Evolutionary conservation across 92 coral and sea anemone genomes (phyloP).

Genomic region (Bergia puertoricense): DNA sequence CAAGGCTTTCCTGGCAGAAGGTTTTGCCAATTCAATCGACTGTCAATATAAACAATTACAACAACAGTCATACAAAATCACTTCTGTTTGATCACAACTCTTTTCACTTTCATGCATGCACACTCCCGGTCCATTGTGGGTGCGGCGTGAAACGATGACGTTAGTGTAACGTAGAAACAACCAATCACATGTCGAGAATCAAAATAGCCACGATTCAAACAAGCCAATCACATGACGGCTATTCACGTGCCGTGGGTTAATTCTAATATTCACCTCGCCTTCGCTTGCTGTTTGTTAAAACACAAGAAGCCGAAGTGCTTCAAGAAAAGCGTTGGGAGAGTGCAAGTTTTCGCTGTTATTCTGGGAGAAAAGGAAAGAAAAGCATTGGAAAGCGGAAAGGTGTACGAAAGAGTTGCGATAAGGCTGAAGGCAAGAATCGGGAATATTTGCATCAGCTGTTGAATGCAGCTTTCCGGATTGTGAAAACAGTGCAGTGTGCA

Average conservation of each 20-base stretch:
- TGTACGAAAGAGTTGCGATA: background rate
- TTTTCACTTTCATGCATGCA: background rate
- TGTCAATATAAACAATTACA: slow-evolving; percentile 1
- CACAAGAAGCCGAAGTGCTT: slow-evolving; percentile 70
- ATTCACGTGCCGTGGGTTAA: slow-evolving; percentile 86
- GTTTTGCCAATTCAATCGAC: slow-evolving; percentile 1
- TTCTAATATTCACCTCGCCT: slow-evolving; percentile 62
- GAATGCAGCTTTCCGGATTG: slow-evolving; percentile 21
- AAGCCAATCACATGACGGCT: slow-evolving; percentile 74
- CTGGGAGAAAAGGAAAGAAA: background rate
- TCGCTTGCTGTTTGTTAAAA: slow-evolving; percentile 72
- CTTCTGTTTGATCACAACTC: background rate
- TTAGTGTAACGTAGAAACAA: slow-evolving; percentile 91
- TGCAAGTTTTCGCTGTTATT: background rate
- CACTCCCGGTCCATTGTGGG: slow-evolving; percentile 71
- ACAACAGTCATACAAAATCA: slow-evolving; percentile 6
- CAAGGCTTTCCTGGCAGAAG: slow-evolving; percentile 4
- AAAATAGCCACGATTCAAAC: slow-evolving; percentile 70
- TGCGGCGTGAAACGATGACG: slow-evolving; percentile 80
- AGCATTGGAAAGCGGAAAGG: background rate
- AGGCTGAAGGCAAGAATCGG: background rate
- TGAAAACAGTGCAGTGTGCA: slow-evolving; percentile 18
- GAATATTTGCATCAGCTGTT: slow-evolving; percentile 9
- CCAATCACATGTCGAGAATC: slow-evolving; percentile 76
- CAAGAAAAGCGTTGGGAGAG: slow-evolving; percentile 50